Evolutionary conservation across 2,888 invertebrate genomes (phyloP), one percentile per base, ranked within the genome.

Genomic region (Zelleria hepariella): DNA sequence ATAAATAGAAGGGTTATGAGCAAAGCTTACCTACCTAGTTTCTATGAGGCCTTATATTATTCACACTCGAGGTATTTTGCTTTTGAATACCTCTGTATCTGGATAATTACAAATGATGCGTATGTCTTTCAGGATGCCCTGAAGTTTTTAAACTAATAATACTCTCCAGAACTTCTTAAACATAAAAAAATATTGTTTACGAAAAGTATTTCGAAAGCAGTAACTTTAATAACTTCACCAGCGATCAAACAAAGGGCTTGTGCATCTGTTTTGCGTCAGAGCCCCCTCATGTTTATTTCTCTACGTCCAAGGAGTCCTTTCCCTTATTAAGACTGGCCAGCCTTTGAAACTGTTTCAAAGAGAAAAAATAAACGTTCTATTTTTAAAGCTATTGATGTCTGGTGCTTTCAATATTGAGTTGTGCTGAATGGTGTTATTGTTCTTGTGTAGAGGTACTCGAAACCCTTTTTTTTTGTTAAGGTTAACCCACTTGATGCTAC

Each of bases 201-300:
- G 32, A 42, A 15, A 10, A 15, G 32, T 4, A 15, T 42, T 42
- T 42, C 21, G 23, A 21, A 80, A 77, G 75, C 74, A 65, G 66
- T 72, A 72, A 78, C 77, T 73, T 64, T 67, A 71, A 69, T 78
- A 77, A 83, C 82, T 83, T 84, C 82, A 79, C 77, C 74, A 74
- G 74, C 71, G 70, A 63, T 67, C 67, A 78, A 82, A 86, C 86
- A 86, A 82, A 83, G 73, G 69, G 73, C 73, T 75, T 71, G 67
- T 65, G 71, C 80, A 80, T 86, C 86, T 87, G 87, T 75, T 84
- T 82, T 81, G 74, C 84, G 77, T 87, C 87, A 68, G 63, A 65
- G 65, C 8, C 21, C 32, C 15, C 74, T 67, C 64, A 66, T 86
- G 87, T 87, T 87, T 87, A 82, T 85, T 82, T 69, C 77, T 69